Evolutionary conservation across 2,113 vertebrate species (phyloP).

Genomic region (Andinoacara biseriatus): DNA sequence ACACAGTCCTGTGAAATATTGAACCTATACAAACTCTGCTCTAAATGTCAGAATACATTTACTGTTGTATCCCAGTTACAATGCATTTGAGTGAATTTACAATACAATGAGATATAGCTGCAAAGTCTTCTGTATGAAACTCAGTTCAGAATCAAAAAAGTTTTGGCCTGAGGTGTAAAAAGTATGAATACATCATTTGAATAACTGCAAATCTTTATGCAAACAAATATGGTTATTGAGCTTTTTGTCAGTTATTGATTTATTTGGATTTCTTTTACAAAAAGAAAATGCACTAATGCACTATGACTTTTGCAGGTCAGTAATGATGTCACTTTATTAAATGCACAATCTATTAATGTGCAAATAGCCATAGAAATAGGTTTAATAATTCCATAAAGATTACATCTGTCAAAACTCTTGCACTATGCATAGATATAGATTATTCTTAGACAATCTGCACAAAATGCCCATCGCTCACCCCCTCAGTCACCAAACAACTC

Average conservation of each 20-base stretch:
- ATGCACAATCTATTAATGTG: slow-evolving; percentile 44
- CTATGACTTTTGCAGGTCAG: slow-evolving; percentile 62
- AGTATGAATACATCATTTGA: slow-evolving; percentile 21
- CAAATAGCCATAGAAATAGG: slow-evolving; percentile 58
- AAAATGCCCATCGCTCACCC: slow-evolving; percentile 27
- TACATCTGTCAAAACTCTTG: slow-evolving; percentile 38
- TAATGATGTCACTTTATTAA: slow-evolving; percentile 74
- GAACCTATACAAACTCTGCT: not conserved
- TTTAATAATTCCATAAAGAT: slow-evolving; percentile 26
- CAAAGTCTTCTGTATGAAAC: not conserved
- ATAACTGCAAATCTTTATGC: slow-evolving; percentile 60
- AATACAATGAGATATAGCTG: not conserved
- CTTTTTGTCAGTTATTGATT: not conserved
- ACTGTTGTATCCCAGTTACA: slow-evolving; percentile 26
- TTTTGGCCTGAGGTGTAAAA: slow-evolving; percentile 3
- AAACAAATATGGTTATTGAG: slow-evolving; percentile 1
- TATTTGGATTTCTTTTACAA: slow-evolving; percentile 9
- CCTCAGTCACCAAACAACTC: not conserved
- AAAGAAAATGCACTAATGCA: slow-evolving; percentile 70
- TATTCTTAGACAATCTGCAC: slow-evolving; percentile 56
- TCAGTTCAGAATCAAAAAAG: slow-evolving; percentile 6
- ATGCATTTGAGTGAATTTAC: slow-evolving; percentile 27
- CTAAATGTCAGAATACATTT: slow-evolving; percentile 1
- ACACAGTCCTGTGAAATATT: slow-evolving; percentile 25
- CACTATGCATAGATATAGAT: slow-evolving; percentile 56